Evolutionary conservation across 2,113 vertebrate genomes (phyloP), one percentile per base, ranked within the genome.

Genomic region (Atlantisia rogersi): DNA sequence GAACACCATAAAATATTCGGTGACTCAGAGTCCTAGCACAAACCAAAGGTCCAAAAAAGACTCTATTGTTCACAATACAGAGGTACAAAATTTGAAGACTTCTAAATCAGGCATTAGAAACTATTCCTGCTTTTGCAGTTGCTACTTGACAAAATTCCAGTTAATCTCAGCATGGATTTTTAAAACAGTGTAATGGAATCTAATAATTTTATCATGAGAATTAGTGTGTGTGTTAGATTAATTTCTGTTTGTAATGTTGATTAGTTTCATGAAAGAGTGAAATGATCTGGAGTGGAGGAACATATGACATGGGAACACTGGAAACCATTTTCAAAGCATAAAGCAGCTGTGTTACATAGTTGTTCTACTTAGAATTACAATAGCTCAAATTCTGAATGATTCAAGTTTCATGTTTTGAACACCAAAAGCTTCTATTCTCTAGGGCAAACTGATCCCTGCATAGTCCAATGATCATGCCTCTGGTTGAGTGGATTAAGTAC

Each of bases 11-110:
- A 98, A 98, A 97, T 97, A 97, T 96, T 94, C 91, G 21, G 96
- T 98, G 98, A 97, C 94, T 98, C 98, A 98, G 95, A 90, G 79
- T 93, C 94, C 94, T 92, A 88, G 86, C 93, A 95, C 93, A 97
- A 97, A 96, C 40, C 37, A 88, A 90, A 93, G 29, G 92, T 95
- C 95, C 75, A 88, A 96, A 97, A 93, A 97, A 93, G 87, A 82
- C 74, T 56, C 81, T 88, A 74, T 96, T 97, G 94, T 95, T 97
- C 74, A 26, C 59, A 69, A 74, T 71, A 92, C 59, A 75, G 96
- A 95, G 88, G 94, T 95, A 92, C 40, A 80, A 89, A 88, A 65
- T 56, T 53, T 26, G 86, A 89, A 63, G 58, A 31, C 7, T 42
- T 83, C 94, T 82, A 73, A 88, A 82, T 48, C 71, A 59, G 67